Base-by-base conservation (phyloP, 2,888 invertebrate species). In the Caenorhabditis sp. region DNA sequence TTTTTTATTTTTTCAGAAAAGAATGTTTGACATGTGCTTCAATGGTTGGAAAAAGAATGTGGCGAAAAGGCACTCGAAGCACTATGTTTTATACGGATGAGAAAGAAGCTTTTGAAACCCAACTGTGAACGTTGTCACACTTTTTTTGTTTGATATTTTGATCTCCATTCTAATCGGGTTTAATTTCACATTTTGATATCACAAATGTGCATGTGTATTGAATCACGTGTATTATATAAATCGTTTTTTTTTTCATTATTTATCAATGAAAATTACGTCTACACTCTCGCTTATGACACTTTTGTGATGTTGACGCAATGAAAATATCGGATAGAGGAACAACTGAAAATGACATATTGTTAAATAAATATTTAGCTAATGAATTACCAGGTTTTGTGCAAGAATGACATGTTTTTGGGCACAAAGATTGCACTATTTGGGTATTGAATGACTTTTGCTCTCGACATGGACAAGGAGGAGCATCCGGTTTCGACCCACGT, bases 41-140 rank as follows among this genome's bases (percentile, higher is more conserved):
- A 10, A 27, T 59, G 5, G 57, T 73, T 10, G 68, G 71, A 14
- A 66, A 73, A 43, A 58, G 58, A n/a, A 49, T 76, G 8, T 76
- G 76, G 70, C 67, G 70, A 23, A 43, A 64, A 1, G 61, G 61
- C n/a, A 67, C 63, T n/a, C 63, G 49, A 5, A 61, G 50, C 36
- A 31, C 50, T 12, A 56, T 56, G 1, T 26, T 67, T 12, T 71
- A 58, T 54, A 63, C 57, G n/a, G 70, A 76, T 1, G 78, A 78
- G 50, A 68, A 71, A 59, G 63, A 71, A 56, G 68, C 67, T 3
- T 74, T 78, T 21, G 76, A 78, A 62, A 78, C 78, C 4, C 54
- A 56, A 7, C 59, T 78, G 43, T 56, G 49, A 4, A n/a, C n/a
- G n/a, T n/a, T n/a, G n/a, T n/a, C n/a, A n/a, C n/a, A n/a, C n/a